These are phyloP conservation scores for Struthidea cinerea DNA, from an alignment of 2,113 vertebrate genomes.

Conservation along the genomic window DNA sequence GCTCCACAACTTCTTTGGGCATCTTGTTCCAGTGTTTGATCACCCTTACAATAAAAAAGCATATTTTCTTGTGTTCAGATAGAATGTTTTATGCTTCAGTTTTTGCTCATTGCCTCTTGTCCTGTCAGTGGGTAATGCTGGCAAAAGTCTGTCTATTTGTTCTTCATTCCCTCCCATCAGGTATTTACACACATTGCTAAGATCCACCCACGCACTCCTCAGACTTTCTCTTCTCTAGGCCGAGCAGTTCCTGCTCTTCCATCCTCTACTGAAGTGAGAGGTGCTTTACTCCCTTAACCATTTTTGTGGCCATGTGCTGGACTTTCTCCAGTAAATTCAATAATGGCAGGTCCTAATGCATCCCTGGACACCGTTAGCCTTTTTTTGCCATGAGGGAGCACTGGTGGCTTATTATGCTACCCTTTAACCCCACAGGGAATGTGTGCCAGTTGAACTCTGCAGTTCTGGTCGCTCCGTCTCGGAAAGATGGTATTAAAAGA, in stretches of 20 bases:
- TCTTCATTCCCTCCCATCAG: not conserved
- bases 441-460: not conserved
- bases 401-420: not conserved
- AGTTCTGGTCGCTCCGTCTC: not conserved
- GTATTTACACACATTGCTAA: not conserved
- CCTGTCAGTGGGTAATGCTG: not conserved
- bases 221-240: not conserved
- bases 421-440: not conserved
- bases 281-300: not conserved
- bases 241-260: not conserved
- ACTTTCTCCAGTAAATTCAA: not conserved
- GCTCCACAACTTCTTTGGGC: not conserved
- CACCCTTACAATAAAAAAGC: not conserved
- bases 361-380: not conserved
- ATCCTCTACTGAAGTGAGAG: not conserved
- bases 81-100: not conserved
- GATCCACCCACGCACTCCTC: not conserved
- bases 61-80: not conserved
- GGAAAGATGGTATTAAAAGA: not conserved
- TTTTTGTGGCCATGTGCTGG: not conserved
- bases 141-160: not conserved
- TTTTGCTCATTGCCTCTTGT: not conserved
- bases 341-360: not conserved
- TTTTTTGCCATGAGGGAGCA: not conserved
- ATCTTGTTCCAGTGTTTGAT: not conserved